Evolutionary conservation across 30 jellyfish, hydroid and myxozoan species (phyloP).

Genomic region (Turritopsis rubra): DNA sequence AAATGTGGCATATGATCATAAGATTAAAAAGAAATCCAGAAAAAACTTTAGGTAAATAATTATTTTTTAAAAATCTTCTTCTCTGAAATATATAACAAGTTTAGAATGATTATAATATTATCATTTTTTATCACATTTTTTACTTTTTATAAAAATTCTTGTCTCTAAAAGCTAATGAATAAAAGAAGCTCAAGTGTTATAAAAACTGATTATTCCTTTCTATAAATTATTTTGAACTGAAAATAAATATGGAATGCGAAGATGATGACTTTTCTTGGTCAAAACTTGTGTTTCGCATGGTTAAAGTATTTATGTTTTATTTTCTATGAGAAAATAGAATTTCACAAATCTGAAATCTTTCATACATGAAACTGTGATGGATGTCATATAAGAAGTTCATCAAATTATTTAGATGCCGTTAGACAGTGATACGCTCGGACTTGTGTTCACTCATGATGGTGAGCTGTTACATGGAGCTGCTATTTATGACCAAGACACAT

Average conservation of each 20-base stretch:
- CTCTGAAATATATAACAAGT: not conserved
- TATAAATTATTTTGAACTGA: too few relatives aligned
- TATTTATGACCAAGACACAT: slow-evolving; percentile 42
- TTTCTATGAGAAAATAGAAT: not conserved
- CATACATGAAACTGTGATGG: too few relatives aligned
- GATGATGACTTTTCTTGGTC: not conserved
- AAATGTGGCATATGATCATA: not conserved
- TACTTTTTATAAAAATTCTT: too few relatives aligned
- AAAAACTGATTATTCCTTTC: too few relatives aligned
- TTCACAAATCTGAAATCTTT: too few relatives aligned
- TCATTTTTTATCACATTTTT: too few relatives aligned
- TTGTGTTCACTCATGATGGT: slow-evolving; percentile 40
- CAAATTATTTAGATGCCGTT: slow-evolving; percentile 8
- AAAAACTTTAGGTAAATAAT: not conserved
- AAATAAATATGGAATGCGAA: not conserved
- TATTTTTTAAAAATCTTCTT: not conserved
- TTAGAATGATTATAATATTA: not conserved
- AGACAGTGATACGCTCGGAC: slow-evolving; percentile 21
- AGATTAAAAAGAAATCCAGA: not conserved
- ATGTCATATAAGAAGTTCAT: too few relatives aligned
- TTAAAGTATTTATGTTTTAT: not conserved
- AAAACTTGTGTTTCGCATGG: not conserved
- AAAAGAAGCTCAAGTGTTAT: too few relatives aligned
- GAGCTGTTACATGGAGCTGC: slow-evolving; percentile 70
- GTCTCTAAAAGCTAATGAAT: too few relatives aligned